phyloP scores from a whole-genome alignment of 2,797 vertebrate genomes.

The Yasuhikotakia modesta region DNA sequence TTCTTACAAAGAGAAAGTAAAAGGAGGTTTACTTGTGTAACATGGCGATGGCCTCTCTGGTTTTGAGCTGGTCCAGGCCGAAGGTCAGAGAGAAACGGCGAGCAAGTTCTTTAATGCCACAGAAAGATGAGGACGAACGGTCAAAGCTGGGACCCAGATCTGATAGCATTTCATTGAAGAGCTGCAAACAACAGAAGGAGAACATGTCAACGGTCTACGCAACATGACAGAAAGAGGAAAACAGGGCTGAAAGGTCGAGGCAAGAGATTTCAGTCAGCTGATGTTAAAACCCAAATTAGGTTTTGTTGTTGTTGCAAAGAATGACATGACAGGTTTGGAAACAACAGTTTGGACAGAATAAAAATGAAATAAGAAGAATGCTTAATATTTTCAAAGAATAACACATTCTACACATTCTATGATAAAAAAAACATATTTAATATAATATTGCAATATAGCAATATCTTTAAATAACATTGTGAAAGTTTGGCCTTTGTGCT shows the following conservation, averaged over 20 bases:
- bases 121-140: conserved; percentile 94
- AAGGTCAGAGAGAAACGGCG: conserved; percentile 98
- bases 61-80: conserved; percentile 97
- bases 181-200: conserved; percentile 67
- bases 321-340: too few species aligned
- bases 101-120: conserved; percentile 97
- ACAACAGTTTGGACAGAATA: too few species aligned
- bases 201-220: neutral
- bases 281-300: too few species aligned
- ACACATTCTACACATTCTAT: too few species aligned
- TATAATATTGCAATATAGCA: too few species aligned
- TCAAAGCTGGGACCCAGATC: conserved; percentile 96
- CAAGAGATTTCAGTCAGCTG: too few species aligned
- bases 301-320: neutral
- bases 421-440: too few species aligned
- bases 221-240: neutral
- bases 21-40: conserved; percentile 90
- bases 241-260: too few species aligned
- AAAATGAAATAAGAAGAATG: too few species aligned
- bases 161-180: conserved; percentile 98
- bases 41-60: conserved; percentile 98
- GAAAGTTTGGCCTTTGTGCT: too few species aligned
- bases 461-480: too few species aligned
- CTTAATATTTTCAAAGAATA: neutral
- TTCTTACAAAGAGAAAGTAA: neutral